These are phyloP conservation scores for Ataeniobius toweri DNA, from an alignment of 2,797 vertebrate species.

Conservation along the genomic window DNA sequence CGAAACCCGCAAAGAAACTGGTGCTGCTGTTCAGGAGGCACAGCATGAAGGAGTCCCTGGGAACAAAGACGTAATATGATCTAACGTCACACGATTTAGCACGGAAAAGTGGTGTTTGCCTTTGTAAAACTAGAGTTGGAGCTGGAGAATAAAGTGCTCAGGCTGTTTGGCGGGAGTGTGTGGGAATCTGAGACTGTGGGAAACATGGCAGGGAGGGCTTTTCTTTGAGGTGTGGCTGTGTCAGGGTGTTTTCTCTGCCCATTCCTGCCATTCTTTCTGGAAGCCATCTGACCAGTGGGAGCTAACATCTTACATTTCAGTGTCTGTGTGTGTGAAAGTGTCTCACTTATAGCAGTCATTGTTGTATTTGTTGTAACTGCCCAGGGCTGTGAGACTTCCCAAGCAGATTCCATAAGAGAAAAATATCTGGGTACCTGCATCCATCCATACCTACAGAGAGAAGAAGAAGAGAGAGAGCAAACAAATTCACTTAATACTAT, in stretches of 20 bases:
- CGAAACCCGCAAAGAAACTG: slow-evolving; percentile 91
- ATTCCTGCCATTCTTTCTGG: slow-evolving; percentile 73
- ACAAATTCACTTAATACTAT: too few relatives aligned
- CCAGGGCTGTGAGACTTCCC: slow-evolving; percentile 90
- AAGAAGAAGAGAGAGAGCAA: slow-evolving; percentile 4
- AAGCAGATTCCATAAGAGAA: slow-evolving; percentile 92
- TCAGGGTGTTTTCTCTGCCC: slow-evolving; percentile 69
- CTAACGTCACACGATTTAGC: background rate
- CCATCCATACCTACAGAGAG: slow-evolving; percentile 89
- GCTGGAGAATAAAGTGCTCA: slow-evolving; percentile 19
- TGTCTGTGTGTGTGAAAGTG: slow-evolving; percentile 10
- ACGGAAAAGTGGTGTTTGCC: background rate
- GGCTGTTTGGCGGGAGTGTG: slow-evolving; percentile 7
- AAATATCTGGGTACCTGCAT: slow-evolving; percentile 92
- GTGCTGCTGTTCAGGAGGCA: slow-evolving; percentile 91
- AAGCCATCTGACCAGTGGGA: slow-evolving; percentile 49
- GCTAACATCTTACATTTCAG: slow-evolving; percentile 42
- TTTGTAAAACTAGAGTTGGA: background rate
- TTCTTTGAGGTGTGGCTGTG: slow-evolving; percentile 71
- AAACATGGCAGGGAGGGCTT: slow-evolving; percentile 61
- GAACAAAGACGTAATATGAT: background rate
- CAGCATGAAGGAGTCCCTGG: slow-evolving; percentile 87
- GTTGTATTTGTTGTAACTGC: slow-evolving; percentile 94
- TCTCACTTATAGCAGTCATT: slow-evolving; percentile 92
- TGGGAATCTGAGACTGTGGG: slow-evolving; percentile 58